Evolutionary conservation across 2,797 vertebrate genomes (phyloP), one percentile per base, ranked within the genome.

Genomic region (Rhabdophis nuchalis): DNA sequence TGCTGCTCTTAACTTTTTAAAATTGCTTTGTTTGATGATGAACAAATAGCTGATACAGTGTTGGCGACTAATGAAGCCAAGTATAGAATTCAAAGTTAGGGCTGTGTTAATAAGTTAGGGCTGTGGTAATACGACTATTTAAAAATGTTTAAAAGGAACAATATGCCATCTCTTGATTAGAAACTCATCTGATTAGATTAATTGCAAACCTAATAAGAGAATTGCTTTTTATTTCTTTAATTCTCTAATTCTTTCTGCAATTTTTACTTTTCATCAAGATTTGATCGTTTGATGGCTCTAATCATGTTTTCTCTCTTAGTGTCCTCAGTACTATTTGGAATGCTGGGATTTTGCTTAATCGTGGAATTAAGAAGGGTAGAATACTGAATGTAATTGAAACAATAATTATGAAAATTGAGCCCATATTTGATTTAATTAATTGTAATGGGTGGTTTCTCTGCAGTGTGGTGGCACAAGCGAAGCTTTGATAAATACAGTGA

Each of bases 281-380:
- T 60, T 41, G 90, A 58, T 52, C 68, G 72, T 91, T 89, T 32
- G 90, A 20, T 27, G 36, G 52, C 85, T 94, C 91, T 77, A 86
- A 18, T 29, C 23, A 27, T 8, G 6, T 54, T 29, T 86, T 54
- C 14, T 23, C 72, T 77, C 72, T 77, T 77, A 77, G 18, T 41
- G 72, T 77, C 9, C 32, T 8, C 36, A 77, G 18, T 41, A 18
- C 14, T 32, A 41, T 41, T 77, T 41, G 20, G 27, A 86, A 52
- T 46, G 41, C 11, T 52, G 46, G 46, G 82, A 85, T 29, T 85
- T 52, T 52, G 46, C 46, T 50, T 52, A 46, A 85, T 29, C 46
- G 5, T 0, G 46, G 41, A 41, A 50, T 4, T 85, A 50, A 46
- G 9, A 85, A 50, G 23, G 41, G 2, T 85, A 6, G 11, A 50